Conservation (phyloP, 2,113 vertebrate species). For the Bostrychus sinensis region DNA sequence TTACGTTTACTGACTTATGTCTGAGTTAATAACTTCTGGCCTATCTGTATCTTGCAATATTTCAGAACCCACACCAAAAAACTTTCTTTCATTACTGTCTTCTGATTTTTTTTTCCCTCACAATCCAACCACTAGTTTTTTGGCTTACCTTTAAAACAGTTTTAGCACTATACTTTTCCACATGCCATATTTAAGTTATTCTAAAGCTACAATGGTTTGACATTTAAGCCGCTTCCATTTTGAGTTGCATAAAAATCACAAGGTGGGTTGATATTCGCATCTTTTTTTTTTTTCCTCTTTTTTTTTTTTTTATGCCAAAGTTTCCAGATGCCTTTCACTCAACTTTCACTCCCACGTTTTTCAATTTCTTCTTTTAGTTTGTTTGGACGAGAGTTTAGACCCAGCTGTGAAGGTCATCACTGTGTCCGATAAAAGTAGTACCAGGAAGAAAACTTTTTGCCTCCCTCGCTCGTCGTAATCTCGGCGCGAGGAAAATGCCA, state of each 20-base stretch:
- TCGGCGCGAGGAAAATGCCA: constrained; percentile 59
- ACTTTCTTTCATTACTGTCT: no score
- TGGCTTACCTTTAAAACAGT: no score
- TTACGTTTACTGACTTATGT: no score
- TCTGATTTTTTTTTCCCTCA: no score
- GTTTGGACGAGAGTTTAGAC: constrained; percentile 40
- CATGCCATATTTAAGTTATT: background rate
- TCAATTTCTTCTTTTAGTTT: constrained; percentile 43
- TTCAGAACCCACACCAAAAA: no score
- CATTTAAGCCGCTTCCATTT: constrained; percentile 16
- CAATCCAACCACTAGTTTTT: no score
- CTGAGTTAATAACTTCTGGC: no score
- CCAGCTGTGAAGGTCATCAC: constrained; percentile 61
- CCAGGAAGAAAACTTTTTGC: constrained; percentile 40
- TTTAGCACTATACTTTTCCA: background rate
- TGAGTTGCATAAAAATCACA: background rate
- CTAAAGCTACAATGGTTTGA: constrained; percentile 3
- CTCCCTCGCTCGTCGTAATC: constrained; percentile 49
- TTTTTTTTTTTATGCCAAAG: constrained; percentile 14
- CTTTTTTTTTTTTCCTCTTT: no score
- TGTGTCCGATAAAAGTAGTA: constrained; percentile 61
- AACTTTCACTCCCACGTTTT: constrained; percentile 40
- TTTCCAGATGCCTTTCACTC: constrained; percentile 42
- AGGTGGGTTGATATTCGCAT: background rate
- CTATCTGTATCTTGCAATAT: no score